phyloP scores from a whole-genome alignment of 2,113 vertebrate species.

The Brachyhypopomus occidentalis region DNA sequence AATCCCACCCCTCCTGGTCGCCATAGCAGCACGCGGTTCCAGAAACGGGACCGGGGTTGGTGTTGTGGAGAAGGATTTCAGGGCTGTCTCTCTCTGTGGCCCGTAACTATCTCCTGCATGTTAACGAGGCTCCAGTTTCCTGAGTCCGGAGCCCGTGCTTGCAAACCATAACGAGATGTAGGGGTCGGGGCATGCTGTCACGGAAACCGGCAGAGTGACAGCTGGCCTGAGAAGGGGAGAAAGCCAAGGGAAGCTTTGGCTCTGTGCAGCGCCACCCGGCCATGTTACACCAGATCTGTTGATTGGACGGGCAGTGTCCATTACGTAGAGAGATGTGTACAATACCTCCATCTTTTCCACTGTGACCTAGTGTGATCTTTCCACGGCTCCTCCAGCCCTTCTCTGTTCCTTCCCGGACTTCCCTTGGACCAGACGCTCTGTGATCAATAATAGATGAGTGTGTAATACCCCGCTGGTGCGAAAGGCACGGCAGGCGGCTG shows the following conservation, averaged over 20 bases:
- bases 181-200: conserved; percentile 57
- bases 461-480: conserved; percentile 23
- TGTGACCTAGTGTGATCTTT: background rate
- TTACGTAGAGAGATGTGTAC: background rate
- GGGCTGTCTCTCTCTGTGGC: background rate
- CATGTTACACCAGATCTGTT: background rate
- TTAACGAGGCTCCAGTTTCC: conserved; percentile 21
- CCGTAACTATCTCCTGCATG: conserved; percentile 4
- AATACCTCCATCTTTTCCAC: background rate
- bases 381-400: background rate
- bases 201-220: conserved; percentile 62
- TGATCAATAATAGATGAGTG: conserved; percentile 58
- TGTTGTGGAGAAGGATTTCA: conserved; percentile 18
- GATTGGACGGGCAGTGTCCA: no score
- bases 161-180: conserved; percentile 55
- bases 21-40: conserved; percentile 4
- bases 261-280: background rate
- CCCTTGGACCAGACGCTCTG: conserved; percentile 36
- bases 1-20: background rate
- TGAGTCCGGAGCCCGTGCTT: background rate
- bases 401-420: background rate
- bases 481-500: conserved; percentile 19
- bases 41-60: background rate
- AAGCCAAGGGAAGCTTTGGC: conserved; percentile 10
- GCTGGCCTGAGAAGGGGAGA: conserved; percentile 50